A percentile compares a stretch with the other conserved stretches of the same genome.
phyloP scores from a whole-genome alignment of 2,113 vertebrate genomes.

The Suncus etruscus region DNA sequence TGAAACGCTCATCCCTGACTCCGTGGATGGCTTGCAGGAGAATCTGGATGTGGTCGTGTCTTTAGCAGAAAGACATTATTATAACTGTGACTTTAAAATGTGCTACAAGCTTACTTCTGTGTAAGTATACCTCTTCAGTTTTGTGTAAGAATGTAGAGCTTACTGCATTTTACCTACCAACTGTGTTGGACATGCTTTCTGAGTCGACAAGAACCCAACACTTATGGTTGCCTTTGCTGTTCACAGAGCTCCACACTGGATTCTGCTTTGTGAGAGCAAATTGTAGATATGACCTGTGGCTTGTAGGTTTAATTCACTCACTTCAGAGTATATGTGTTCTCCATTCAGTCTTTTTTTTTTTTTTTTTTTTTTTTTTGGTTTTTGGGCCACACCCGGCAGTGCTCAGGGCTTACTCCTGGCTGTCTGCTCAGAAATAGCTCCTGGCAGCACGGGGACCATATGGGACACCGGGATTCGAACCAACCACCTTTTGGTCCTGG shows the following conservation, averaged over 20 bases:
- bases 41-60: conserved; percentile 99
- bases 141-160: background rate
- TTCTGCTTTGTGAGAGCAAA: background rate
- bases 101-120: conserved; percentile 98
- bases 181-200: background rate
- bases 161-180: background rate
- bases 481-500: too few relatives aligned
- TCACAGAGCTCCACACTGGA: background rate
- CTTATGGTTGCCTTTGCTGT: background rate
- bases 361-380: too few relatives aligned
- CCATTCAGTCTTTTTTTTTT: too few relatives aligned
- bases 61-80: conserved; percentile 98
- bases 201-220: background rate
- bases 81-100: conserved; percentile 99
- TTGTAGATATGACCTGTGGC: background rate
- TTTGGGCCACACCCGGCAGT: too few relatives aligned
- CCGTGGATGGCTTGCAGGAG: conserved; percentile 94
- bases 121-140: conserved; percentile 88
- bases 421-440: too few relatives aligned
- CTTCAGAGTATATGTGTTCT: too few relatives aligned
- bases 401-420: too few relatives aligned
- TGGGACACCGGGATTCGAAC: too few relatives aligned
- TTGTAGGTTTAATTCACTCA: background rate
- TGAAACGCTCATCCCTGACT: conserved; percentile 94
- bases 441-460: too few relatives aligned